phyloP scores from a whole-genome alignment of 2,888 invertebrate genomes.

The Sarcophaga subvicina region DNA sequence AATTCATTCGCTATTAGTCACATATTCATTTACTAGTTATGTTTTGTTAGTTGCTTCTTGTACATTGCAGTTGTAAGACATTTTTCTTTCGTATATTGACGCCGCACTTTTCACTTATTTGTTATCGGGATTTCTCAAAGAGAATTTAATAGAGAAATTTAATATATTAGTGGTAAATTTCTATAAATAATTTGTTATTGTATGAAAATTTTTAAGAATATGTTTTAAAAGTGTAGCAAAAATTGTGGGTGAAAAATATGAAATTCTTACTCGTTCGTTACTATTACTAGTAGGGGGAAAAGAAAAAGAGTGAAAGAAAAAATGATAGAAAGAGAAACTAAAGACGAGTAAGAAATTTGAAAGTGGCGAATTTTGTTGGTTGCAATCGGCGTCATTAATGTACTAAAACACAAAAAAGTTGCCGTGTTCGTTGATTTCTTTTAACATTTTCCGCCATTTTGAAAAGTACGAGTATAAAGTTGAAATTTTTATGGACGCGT shows the following conservation, averaged over 20 bases:
- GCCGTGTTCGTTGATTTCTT: constrained; percentile 73
- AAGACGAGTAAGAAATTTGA: constrained; percentile 62
- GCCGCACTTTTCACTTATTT: constrained; percentile 31
- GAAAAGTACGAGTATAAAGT: constrained; percentile 81
- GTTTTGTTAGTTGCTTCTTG: constrained; percentile 58
- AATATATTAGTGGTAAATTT: constrained; percentile 57
- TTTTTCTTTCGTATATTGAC: constrained; percentile 55
- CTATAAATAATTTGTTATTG: not conserved
- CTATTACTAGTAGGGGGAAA: not conserved
- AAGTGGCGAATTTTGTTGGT: constrained; percentile 66
- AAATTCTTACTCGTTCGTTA: constrained; percentile 23
- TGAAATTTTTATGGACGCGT: constrained; percentile 81
- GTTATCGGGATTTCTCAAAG: constrained; percentile 37
- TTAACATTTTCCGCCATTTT: constrained; percentile 81
- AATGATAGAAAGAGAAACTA: constrained; percentile 31
- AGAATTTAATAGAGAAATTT: constrained; percentile 32
- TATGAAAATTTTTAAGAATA: not conserved
- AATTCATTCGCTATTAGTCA: constrained; percentile 60
- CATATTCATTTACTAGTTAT: constrained; percentile 24
- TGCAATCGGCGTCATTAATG: constrained; percentile 80
- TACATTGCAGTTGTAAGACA: constrained; percentile 65
- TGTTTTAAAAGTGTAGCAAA: not conserved
- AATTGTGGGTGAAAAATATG: constrained; percentile 53
- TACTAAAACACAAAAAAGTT: constrained; percentile 80
- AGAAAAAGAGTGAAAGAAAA: constrained; percentile 59